Evolutionary conservation across 2,888 invertebrate species (phyloP).

Genomic region (Eutolmus rufibarbis): DNA sequence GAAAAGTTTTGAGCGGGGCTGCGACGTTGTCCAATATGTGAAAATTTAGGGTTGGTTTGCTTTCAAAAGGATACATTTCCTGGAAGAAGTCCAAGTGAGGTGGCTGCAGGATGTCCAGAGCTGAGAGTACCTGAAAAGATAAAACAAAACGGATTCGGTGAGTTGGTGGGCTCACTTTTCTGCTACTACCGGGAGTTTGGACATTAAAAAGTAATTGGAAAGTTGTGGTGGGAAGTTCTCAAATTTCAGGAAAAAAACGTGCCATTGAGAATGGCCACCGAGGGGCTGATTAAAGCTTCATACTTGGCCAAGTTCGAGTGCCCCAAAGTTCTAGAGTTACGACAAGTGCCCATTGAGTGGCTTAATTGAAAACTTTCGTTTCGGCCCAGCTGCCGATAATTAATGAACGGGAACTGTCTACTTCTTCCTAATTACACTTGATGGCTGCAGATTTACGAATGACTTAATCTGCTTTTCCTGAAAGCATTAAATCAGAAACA

Average conservation of each 20-base stretch:
- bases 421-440: neutral
- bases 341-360: neutral
- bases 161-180: neutral
- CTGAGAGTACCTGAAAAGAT: constrained; percentile 86
- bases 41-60: constrained; percentile 25
- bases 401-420: neutral
- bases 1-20: neutral
- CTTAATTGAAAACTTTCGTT: neutral
- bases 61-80: constrained; percentile 96
- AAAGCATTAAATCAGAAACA: neutral
- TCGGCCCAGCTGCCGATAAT: neutral
- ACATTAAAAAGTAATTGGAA: neutral
- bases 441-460: neutral
- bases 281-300: neutral
- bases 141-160: constrained; percentile 44
- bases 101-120: constrained; percentile 97
- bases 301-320: neutral
- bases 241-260: neutral
- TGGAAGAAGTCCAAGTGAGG: constrained; percentile 99
- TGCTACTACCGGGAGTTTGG: neutral
- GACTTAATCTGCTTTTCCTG: neutral
- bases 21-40: neutral
- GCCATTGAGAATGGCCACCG: neutral
- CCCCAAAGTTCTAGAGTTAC: neutral
- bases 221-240: neutral